Evolutionary conservation across 2,888 invertebrate genomes (phyloP), one percentile per base, ranked within the genome.

Genomic region (Emmelina monodactyla): DNA sequence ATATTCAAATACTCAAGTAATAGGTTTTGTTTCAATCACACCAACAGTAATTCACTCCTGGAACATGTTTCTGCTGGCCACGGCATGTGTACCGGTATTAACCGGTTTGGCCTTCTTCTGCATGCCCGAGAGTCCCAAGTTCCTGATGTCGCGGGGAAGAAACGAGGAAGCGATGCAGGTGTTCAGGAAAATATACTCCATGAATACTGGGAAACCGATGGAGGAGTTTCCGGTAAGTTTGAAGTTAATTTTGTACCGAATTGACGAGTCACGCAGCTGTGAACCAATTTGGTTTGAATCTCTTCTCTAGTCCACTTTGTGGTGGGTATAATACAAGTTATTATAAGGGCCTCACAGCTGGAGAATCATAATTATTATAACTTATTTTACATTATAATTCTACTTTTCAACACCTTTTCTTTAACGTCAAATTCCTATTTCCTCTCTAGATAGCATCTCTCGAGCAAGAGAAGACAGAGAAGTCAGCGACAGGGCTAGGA

Each of bases 71-170:
- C 66, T 88, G 12, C 58, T 85, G 37, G 60, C 84, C 1, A 71
- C 76, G 6, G 83, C 85, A 0, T 39, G 89, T 38, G 88, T 92
- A 6, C 87, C 88, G 14, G 54, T 92, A 0, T 46, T 88, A 1
- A 84, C 89, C 5, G 87, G 87, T 0, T 41, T 86, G 19, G 72
- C 82, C 0, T 69, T 86, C 34, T 64, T 84, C 41, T 79, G 83
- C 40, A 69, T 88, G 37, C 89, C 91, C 0, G 92, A 92, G 61
- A 91, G 89, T 55, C 91, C 91, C 3, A 89, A 90, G 62, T 91
- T 88, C 62, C 70, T 91, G 2, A 86, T 91, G 83, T 83, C 87
- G 1, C 78, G 85, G 31, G 87, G 88, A 1, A 70, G 83, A 30
- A 85, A 85, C 41, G 81, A 84, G 7, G 85, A 88, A 49, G 89